A percentile compares a stretch with the other conserved stretches of the same genome.
Conservation (phyloP, 1,140 invertebrate species). For the Augochlora pura region DNA sequence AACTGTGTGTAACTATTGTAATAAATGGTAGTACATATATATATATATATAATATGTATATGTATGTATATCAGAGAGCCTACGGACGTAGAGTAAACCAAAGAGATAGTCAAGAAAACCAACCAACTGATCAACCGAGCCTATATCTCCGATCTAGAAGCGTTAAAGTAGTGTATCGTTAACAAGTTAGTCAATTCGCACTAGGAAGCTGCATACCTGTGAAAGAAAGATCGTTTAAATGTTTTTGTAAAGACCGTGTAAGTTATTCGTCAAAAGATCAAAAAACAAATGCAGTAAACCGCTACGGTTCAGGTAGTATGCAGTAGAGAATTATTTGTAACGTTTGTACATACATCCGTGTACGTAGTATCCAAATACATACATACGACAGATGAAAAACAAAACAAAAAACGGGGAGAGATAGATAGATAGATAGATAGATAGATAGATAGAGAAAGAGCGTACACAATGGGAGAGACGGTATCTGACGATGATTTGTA, state of each 20-base stretch:
- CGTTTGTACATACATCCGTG: background rate
- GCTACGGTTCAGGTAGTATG: constrained; percentile 37
- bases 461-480: background rate
- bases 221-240: constrained; percentile 71
- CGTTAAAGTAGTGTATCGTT: constrained; percentile 68
- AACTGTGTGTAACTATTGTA: background rate
- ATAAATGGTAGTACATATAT: background rate
- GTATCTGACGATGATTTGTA: constrained; percentile 66
- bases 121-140: constrained; percentile 68
- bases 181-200: constrained; percentile 72
- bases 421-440: background rate
- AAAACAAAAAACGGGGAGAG: background rate
- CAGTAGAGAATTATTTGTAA: constrained; percentile 5
- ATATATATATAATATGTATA: no score
- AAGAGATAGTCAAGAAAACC: background rate
- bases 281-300: constrained; percentile 27
- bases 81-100: background rate
- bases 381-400: background rate
- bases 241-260: constrained; percentile 56
- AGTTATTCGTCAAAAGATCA: constrained; percentile 28
- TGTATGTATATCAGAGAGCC: constrained; percentile 5
- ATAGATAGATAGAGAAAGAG: background rate
- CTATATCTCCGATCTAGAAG: constrained; percentile 70
- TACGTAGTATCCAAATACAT: constrained; percentile 2
- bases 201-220: constrained; percentile 78